phyloP scores from a whole-genome alignment of 2,113 vertebrate genomes.

The Charina bottae region DNA sequence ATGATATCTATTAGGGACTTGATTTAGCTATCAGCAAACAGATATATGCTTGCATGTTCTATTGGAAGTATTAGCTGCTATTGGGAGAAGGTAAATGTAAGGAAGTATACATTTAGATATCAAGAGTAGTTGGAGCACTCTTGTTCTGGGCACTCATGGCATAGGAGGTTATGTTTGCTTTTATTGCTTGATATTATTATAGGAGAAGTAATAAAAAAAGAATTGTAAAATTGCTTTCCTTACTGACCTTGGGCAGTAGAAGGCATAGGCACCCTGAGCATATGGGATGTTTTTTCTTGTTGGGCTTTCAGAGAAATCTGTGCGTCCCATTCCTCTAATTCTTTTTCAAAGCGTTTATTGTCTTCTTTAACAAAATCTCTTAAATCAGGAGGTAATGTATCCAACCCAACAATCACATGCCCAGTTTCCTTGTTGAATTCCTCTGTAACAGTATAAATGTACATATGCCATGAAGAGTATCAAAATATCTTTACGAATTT shows the following conservation, averaged over 20 bases:
- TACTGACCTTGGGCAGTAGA: constrained; percentile 76
- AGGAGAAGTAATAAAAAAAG: neutral
- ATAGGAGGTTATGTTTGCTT: neutral
- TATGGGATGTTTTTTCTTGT: constrained; percentile 86
- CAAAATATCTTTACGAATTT: neutral
- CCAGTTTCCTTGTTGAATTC: constrained; percentile 95
- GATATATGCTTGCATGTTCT: neutral
- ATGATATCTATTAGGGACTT: neutral
- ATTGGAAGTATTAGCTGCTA: neutral
- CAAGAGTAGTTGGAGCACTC: neutral
- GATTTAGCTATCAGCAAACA: neutral
- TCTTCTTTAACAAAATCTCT: constrained; percentile 93
- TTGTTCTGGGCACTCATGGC: neutral
- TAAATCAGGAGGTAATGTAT: constrained; percentile 91
- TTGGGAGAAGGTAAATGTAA: neutral
- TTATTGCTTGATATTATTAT: neutral
- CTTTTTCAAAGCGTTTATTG: constrained; percentile 90
- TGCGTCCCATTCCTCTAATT: constrained; percentile 90
- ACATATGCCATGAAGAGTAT: constrained; percentile 6
- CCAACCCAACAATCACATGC: constrained; percentile 89
- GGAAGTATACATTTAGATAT: neutral
- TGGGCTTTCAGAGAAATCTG: constrained; percentile 87
- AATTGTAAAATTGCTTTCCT: neutral
- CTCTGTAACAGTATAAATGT: constrained; percentile 74
- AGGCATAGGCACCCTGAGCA: constrained; percentile 73